Base-by-base conservation (phyloP, 2,888 invertebrate species). In the Tachina grossa region DNA sequence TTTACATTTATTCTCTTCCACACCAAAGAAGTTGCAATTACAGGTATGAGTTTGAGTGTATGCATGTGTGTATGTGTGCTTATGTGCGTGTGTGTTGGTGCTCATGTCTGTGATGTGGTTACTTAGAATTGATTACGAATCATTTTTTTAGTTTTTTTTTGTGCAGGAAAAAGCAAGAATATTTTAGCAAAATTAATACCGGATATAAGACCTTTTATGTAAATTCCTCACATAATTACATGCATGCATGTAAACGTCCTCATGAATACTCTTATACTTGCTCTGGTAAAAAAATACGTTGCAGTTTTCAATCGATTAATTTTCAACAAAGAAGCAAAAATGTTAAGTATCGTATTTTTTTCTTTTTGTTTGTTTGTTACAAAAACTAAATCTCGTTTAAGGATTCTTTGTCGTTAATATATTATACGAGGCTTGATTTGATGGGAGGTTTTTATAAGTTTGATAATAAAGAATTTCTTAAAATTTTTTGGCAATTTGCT, bases 41-140 rank as follows among this genome's bases (percentile, higher is more conserved):
- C 71, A 53, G 71, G 53, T 69, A 13, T 45, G 63, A 45, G 63
- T 77, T 47, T 22, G 31, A 31, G n/a, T 45, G 13, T 45, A 45
- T 45, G 22, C n/a, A 9, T 51, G 47, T 69, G 49, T 80, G 53
- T 47, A 71, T 82, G 51, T 68, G 16, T 41, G n/a, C n/a, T n/a
- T n/a, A 39, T 66, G 19, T 5, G 59, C 45, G 47, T 71, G 45
- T 43, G 53, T 19, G 63, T 53, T 14, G 11, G 55, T 53, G 51
- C 61, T 16, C 61, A 77, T 82, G 88, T 88, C 88, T 88, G 88
- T 88, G 88, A 88, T 88, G 88, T 88, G 88, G 88, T 88, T 88
- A 85, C 88, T 88, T 88, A 87, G 88, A 87, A 87, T 88, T 85
- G 85, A 86, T 84, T 88, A 85, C 85, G 85, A 83, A 83, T 83